These are phyloP conservation scores for Anolis sagrei DNA, from an alignment of 2,113 vertebrate genomes.

Conservation along the genomic window DNA sequence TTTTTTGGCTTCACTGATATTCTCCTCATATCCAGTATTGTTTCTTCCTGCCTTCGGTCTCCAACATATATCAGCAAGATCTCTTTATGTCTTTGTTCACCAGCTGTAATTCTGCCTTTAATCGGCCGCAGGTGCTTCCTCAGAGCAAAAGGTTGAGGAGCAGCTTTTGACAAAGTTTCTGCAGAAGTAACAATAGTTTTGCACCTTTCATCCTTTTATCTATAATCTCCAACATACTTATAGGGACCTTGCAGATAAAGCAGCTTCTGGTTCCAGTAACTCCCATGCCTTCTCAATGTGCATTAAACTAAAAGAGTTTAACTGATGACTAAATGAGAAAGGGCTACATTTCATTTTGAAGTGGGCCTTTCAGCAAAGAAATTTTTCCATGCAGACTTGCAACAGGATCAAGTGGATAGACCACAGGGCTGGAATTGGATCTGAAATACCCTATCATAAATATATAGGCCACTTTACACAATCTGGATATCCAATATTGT, in stretches of 20 bases:
- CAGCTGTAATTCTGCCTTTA: not conserved
- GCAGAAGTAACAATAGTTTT: conserved; percentile 29
- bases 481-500: not conserved
- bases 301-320: conserved; percentile 40
- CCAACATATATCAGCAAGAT: not conserved
- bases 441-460: not conserved
- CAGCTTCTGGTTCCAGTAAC: conserved; percentile 12
- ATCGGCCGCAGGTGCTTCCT: conserved; percentile 54
- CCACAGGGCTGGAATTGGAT: not conserved
- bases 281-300: conserved; percentile 57
- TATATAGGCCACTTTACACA: not conserved
- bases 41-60: not conserved
- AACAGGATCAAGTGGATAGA: not conserved
- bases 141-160: fast-evolving
- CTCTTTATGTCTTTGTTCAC: conserved; percentile 43
- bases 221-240: not conserved
- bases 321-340: conserved; percentile 40
- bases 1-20: not conserved
- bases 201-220: not conserved
- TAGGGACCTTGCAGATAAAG: conserved; percentile 11
- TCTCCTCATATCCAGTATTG: not conserved
- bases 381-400: not conserved
- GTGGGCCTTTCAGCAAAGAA: conserved; percentile 50
- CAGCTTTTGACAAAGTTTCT: not conserved
- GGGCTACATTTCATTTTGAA: not conserved